These are phyloP conservation scores for Cyprinus carpio DNA, from an alignment of 2,113 vertebrate species.

Conservation along the genomic window DNA sequence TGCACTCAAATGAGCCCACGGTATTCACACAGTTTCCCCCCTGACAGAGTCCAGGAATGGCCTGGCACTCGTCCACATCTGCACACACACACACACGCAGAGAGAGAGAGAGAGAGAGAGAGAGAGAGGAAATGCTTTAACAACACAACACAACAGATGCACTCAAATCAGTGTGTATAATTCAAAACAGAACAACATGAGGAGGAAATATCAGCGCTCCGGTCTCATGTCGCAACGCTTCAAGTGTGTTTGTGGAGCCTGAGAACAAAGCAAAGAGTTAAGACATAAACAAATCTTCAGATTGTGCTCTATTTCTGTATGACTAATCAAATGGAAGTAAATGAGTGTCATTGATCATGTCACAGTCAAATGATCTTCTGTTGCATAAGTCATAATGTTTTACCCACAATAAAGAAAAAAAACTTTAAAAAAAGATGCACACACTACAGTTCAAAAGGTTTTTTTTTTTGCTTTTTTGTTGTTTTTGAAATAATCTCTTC, in stretches of 20 bases:
- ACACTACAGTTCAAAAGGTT: neutral
- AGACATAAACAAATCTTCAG: neutral
- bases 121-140: slow-evolving; percentile 47
- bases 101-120: too few relatives aligned
- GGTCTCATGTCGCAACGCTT: neutral
- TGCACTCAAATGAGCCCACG: slow-evolving; percentile 98
- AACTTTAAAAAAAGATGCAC: too few relatives aligned
- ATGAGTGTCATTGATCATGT: neutral
- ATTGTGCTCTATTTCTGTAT: neutral
- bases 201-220: neutral
- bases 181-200: slow-evolving; percentile 26
- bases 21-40: slow-evolving; percentile 99
- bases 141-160: slow-evolving; percentile 34
- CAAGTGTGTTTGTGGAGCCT: neutral
- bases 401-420: neutral
- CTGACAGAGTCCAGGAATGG: slow-evolving; percentile 97
- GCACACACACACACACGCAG: too few relatives aligned
- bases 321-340: neutral
- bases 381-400: neutral
- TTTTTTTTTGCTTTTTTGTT: neutral
- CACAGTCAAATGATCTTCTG: neutral
- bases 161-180: slow-evolving; percentile 17
- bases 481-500: neutral
- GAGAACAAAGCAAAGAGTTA: neutral
- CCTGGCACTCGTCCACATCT: slow-evolving; percentile 99